Base-by-base conservation (phyloP, 2,888 invertebrate genomes). In the Limnephilus lunatus region DNA sequence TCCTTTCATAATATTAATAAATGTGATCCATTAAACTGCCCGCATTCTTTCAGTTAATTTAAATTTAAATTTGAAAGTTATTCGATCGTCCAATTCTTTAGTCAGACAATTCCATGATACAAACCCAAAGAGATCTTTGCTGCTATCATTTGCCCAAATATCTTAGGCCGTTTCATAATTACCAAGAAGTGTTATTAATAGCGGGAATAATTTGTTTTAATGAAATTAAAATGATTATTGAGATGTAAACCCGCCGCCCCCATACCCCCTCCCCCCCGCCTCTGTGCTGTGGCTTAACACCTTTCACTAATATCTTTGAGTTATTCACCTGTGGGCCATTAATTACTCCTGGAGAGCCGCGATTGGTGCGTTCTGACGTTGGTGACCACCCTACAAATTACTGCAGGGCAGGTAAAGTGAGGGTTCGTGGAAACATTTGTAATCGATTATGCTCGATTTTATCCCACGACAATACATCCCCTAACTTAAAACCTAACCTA, bases 181-280 rank as follows among this genome's bases (percentile, higher is more conserved):
- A 68, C 68, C 68, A 25, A 68, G 68, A 68, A 68, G 68, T 9
- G 25, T 35, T 35, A 83, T 83, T 83, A 83, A 83, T 83, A 35
- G 12, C 83, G 35, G 39, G 39, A 83, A 39, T 32, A 83, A 83
- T 83, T 83, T 83, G 39, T 35, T 83, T 83, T 83, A 83, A 83
- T 83, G 83, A 83, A 83, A 83, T 83, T 83, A 83, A 83, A 83
- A 35, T 83, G 83, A 83, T 14, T 83, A 83, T 83, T 32, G 39
- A 83, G 83, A 83, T 83, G 83, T 83, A 83, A 35, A n/a, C 83
- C 25, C 5, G 35, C 83, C 39, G 7, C 83, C 9, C 39, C 39
- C 39, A 4, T 35, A 35, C 39, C 39, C 9, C 39, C 39, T 9
- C 9, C 39, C 39, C 39, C 9, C 5, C 39, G 39, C 35, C 35